These are phyloP conservation scores for Listrodromus nycthemerus DNA, from an alignment of 2,888 invertebrate species.

Conservation along the genomic window DNA sequence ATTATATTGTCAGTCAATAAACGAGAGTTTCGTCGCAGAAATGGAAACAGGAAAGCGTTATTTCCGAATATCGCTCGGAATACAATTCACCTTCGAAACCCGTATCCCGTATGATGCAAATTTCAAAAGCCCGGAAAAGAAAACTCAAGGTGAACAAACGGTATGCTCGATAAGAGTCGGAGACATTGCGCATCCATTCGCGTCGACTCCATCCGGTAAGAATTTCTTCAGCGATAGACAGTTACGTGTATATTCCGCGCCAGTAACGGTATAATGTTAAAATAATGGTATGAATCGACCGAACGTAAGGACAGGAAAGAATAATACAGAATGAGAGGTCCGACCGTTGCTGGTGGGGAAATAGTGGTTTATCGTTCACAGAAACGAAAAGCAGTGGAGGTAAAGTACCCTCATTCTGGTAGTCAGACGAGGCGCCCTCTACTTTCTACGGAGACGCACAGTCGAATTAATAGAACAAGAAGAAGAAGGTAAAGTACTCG, in stretches of 20 bases:
- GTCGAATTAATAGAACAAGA: too few relatives aligned
- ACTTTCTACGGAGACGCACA: too few relatives aligned
- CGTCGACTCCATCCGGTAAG: constrained; percentile 40
- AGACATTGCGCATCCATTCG: constrained; percentile 28
- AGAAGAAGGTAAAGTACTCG: background rate
- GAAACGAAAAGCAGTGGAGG: constrained; percentile 7
- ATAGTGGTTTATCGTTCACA: background rate
- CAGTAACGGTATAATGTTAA: background rate
- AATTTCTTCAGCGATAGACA: constrained; percentile 5
- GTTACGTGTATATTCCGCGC: background rate
- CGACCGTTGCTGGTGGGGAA: background rate
- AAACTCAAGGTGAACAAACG: background rate
- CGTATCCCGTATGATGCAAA: background rate
- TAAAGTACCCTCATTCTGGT: too few relatives aligned
- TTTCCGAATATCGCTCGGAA: background rate
- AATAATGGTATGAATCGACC: constrained; percentile 15
- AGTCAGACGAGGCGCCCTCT: too few relatives aligned
- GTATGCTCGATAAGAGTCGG: background rate
- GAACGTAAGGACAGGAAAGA: constrained; percentile 28
- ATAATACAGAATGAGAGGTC: constrained; percentile 21
- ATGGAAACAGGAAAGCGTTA: constrained; percentile 4
- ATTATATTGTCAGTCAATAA: constrained; percentile 45
- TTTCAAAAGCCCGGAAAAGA: background rate
- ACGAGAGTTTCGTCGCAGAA: constrained; percentile 28
- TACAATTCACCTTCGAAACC: background rate